Evolutionary conservation across 2,113 vertebrate genomes (phyloP), one percentile per base, ranked within the genome.

Genomic region (Baryphthengus martii): DNA sequence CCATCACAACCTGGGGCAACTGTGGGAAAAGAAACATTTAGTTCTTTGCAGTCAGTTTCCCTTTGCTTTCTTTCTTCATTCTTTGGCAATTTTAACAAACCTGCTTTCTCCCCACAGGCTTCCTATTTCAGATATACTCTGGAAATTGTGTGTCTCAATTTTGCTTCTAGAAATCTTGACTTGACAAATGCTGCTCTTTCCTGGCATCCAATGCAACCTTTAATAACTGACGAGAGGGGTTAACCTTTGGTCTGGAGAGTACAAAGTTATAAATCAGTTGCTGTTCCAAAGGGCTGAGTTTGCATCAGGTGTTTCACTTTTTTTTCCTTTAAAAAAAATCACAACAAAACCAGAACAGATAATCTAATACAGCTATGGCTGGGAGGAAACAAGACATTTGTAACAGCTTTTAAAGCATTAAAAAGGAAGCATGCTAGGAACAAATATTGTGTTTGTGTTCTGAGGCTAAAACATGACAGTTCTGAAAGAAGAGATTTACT

Each of bases 321-420:
- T 66, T 93, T 78, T 93, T 49, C 16, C 58, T 88, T 76, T 17
- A 93, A 62, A 62, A 39, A 28, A 39, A 28, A 14, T 16, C n/a
- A 37, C 33, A 44, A 26, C 45, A 18, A 49, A 94, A n/a, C 20
- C 65, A 82, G 66, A 94, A 66, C 63, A 91, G 74, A 93, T 96
- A 83, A 95, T 83, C 71, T 88, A 95, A 94, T 75, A 90, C 29
- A 92, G 65, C 39, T 84, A 58, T 92, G 76, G 39, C 90, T 96
- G 65, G 65, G 35, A 97, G 88, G 95, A 96, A 96, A 90, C 90
- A 95, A 91, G 90, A 86, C 44, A 77, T 88, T 90, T 94, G 72
- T 95, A 97, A 92, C 68, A 90, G 79, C 67, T 95, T 91, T 95
- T 96, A 97, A 92, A 94, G 79, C 82, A 95, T 94, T 96, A 96